Evolutionary conservation across 2,888 invertebrate genomes (phyloP), one percentile per base, ranked within the genome.

Genomic region (Suillia variegata): DNA sequence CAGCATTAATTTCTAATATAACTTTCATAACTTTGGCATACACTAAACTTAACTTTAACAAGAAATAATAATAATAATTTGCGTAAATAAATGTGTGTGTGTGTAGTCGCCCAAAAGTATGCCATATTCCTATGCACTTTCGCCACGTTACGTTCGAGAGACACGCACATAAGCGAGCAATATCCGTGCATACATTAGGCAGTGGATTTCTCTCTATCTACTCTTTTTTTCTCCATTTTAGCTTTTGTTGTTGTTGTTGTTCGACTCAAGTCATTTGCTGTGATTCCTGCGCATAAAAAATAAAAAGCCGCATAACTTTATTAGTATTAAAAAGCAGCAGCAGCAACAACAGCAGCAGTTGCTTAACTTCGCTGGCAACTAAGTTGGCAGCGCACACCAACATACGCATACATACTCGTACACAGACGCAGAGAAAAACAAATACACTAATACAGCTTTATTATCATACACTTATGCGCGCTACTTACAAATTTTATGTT

Each of bases 401-500:
- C 45, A 45, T 5, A 45, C 45, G 4, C 5, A 17, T 20, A 5
- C 45, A 45, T n/a, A n/a, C n/a, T n/a, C n/a, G n/a, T n/a, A n/a
- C n/a, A n/a, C n/a, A n/a, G n/a, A n/a, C n/a, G 4, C 4, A 4
- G 17, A 45, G 21, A 17, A 49, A 58, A 42, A 58, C 49, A 18
- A 42, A 38, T 38, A 26, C 5, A 26, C 26, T 10, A 26, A 26
- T 10, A 26, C 26, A 26, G 18, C 38, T 38, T 12, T 38, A 38
- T 38, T 38, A 38, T 13, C 38, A n/a, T n/a, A 38, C 38, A 38
- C 38, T 38, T 38, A 21, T 51, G 18, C n/a, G 18, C 13, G 26
- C 53, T 57, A 56, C 34, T 33, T 31, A 18, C 21, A 20, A 33
- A 20, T 34, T 45, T 45, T 45, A 45, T 45, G 45, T 45, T 17